Evolutionary conservation across 2,113 vertebrate species (phyloP), one percentile per base, ranked within the genome.

Genomic region (Vulpes vulpes): DNA sequence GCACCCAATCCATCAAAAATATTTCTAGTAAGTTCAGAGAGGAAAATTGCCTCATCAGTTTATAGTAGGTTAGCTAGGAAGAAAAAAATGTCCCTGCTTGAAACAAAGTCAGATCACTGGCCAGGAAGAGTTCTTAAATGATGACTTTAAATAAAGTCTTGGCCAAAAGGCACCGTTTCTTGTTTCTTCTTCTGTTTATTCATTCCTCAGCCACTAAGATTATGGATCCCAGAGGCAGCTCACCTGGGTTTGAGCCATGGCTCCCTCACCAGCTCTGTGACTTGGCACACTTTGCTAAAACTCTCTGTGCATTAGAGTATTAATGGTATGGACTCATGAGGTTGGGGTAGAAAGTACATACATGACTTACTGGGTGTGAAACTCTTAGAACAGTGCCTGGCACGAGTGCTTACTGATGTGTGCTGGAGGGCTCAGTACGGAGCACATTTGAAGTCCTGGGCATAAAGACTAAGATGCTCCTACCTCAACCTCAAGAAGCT

Each of bases 371-470:
- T 23, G 30, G 79, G 38, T 65, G 19, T 19, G 32, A 35, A 96
- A 27, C 57, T 65, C n/a, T 64, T 59, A 59, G 51, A 59, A 27
- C 23, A 60, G 22, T 8, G 43, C 27, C 53, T 73, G 43, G 55
- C 6, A 12, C 0, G 3, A 38, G 14, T 20, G 11, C 57, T 59
- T 49, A 7, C 2, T 49, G 17, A 23, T 7, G 8, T 8, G 15
- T 23, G 16, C 25, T 74, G 9, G 67, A 35, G 32, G 19, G 67
- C 32, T 35, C 17, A 35, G 67, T 91, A 12, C 59, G 43, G 17
- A 43, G 6, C 22, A 51, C 32, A 17, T 51, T 22, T 9, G 17
- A 62, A 60, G 76, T 8, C 62, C 51, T 43, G 59, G 32, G 11
- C 19, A 23, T 51, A 51, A 79, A 60, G 19, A 43, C 11, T 8